phyloP scores from a whole-genome alignment of 1,140 invertebrate species.

The Penaeus chinensis region DNA sequence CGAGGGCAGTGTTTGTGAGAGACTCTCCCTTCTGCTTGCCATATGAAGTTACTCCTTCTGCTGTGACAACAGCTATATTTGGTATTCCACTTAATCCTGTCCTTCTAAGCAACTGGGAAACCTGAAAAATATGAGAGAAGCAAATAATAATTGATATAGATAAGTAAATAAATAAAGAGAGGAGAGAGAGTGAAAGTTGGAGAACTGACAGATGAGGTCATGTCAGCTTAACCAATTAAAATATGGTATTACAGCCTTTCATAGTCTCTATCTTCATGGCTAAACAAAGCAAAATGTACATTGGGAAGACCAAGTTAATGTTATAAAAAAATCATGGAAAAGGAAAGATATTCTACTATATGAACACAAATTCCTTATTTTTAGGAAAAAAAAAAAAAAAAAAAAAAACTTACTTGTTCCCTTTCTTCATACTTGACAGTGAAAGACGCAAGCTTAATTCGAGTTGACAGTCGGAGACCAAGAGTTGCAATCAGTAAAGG shows the following conservation, averaged over 20 bases:
- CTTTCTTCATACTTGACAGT: conserved; percentile 51
- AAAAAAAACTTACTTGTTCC: conserved; percentile 34
- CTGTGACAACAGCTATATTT: conserved; percentile 40
- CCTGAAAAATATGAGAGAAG: conserved; percentile 4
- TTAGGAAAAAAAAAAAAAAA: neutral
- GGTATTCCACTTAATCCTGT: conserved; percentile 47
- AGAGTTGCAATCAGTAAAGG: conserved; percentile 47
- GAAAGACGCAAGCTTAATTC: conserved; percentile 52
- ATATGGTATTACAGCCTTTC: too few species aligned
- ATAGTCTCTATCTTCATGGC: too few species aligned
- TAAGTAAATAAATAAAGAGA: too few species aligned
- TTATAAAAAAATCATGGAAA: too few species aligned
- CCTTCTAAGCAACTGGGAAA: conserved; percentile 39
- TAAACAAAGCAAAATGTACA: too few species aligned
- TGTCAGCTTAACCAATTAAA: too few species aligned
- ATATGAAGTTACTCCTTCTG: conserved; percentile 44
- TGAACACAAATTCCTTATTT: too few species aligned
- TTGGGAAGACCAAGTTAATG: too few species aligned
- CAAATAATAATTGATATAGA: neutral
- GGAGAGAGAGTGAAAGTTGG: too few species aligned
- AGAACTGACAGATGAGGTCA: too few species aligned
- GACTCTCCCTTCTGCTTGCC: conserved; percentile 40
- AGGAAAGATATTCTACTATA: too few species aligned
- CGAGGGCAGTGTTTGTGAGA: conserved; percentile 26
- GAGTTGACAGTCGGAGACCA: conserved; percentile 50